Percentiles rank a stretch among this genome's conserved stretches.
phyloP scores from a whole-genome alignment of 2,113 vertebrate genomes.

The Myiozetetes cayanensis region DNA sequence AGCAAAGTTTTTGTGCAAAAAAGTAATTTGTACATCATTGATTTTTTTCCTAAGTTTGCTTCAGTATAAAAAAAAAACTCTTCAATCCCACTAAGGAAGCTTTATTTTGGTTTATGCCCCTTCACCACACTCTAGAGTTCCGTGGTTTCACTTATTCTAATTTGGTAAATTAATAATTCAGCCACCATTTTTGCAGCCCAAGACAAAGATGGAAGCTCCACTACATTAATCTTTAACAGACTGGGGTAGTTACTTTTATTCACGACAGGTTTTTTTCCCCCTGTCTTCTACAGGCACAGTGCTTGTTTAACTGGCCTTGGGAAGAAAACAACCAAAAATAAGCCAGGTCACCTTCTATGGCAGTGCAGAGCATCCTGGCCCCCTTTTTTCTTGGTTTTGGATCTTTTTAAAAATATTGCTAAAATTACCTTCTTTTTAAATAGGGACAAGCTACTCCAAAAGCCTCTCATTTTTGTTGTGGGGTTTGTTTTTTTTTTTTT shows the following conservation, averaged over 20 bases:
- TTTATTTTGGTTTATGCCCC: not conserved
- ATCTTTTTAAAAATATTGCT: not conserved
- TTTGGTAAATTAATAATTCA: not conserved
- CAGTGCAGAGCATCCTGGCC: slow-evolving; percentile 31
- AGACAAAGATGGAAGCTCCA: not conserved
- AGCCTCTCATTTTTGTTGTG: too few relatives aligned
- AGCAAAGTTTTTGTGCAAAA: slow-evolving; percentile 34
- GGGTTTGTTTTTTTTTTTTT: not conserved
- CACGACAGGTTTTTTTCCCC: not conserved
- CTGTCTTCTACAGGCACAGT: slow-evolving; percentile 10
- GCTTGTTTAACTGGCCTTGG: not conserved
- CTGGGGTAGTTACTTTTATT: not conserved
- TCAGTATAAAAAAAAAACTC: slow-evolving; percentile 50
- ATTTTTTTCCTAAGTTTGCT: slow-evolving; percentile 51
- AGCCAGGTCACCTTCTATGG: slow-evolving; percentile 10
- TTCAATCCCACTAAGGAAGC: slow-evolving; percentile 23
- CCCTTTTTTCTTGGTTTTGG: fast-evolving
- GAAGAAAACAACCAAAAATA: slow-evolving; percentile 18
- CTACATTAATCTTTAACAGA: not conserved
- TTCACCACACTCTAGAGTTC: not conserved
- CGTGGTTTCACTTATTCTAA: not conserved
- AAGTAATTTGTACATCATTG: slow-evolving; percentile 21
- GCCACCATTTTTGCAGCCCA: not conserved
- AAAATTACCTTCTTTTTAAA: not conserved
- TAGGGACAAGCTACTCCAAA: not conserved